Base-by-base conservation (phyloP, 30 jellyfish, hydroid and myxozoan genomes). In the Nemopilema nomurai region DNA sequence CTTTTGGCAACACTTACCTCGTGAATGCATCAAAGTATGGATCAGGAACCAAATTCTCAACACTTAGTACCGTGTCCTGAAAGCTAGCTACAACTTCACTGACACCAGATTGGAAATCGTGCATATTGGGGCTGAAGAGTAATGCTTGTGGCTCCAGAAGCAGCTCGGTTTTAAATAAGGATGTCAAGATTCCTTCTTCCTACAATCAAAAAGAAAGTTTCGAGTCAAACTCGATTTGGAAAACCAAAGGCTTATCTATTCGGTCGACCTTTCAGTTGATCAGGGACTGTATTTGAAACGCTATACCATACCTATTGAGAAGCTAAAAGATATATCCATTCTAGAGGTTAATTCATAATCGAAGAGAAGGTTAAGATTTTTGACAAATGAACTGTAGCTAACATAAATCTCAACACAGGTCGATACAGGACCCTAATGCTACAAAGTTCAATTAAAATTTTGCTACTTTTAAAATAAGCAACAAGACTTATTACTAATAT, bases 1-100 rank as follows among this genome's bases (percentile, higher is more conserved):
- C n/a, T n/a, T n/a, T n/a, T n/a, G n/a, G n/a, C n/a, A n/a, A n/a
- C n/a, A n/a, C 70, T 30, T 81, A 94, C 99, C 99, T 81, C 7
- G 99, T 94, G 80, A 94, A 94, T 26, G 99, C 96, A 69, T 94
- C 97, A 76, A 94, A 94, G 84, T 89, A 94, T 1, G 96, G 49
- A 77, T 94, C 97, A 0, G 99, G 96, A 22, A 86, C 92, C 24
- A 94, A 82, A 77, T 94, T 94, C 51, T 80, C 94, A n/a, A 89
- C 92, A 64, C 99, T 86, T 19, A 94, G 90, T 1, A 89, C 99
- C 1, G 99, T 80, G 1, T 94, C 99, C 70, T 94, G 97, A 51
- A 84, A 94, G 51, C 96, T 84, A 18, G 86, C 90, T 25, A 90
- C 81, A 51, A 94, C 96, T 66, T 89, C 96, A 31, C 83, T 57